phyloP scores from a whole-genome alignment of 2,113 vertebrate genomes.

The Jaculus jaculus region DNA sequence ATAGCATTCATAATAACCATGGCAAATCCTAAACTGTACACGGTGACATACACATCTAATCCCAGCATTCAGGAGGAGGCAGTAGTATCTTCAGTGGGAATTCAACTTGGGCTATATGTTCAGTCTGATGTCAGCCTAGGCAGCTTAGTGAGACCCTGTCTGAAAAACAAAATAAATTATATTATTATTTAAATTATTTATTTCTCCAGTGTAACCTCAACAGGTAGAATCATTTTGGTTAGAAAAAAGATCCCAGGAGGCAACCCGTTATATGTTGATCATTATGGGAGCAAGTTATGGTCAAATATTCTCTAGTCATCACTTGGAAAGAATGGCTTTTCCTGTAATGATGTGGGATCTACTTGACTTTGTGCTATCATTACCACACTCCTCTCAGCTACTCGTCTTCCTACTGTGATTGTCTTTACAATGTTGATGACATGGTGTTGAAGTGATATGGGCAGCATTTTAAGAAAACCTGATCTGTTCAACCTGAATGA shows the following conservation, averaged over 20 bases:
- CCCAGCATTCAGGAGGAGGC: background rate
- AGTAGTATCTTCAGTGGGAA: background rate
- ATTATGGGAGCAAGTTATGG: background rate
- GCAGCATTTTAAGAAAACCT: background rate
- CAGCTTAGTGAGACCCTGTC: background rate
- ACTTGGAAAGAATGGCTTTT: constrained; percentile 31
- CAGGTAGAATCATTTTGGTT: background rate
- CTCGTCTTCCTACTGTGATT: background rate
- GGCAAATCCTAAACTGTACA: background rate
- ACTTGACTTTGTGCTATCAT: constrained; percentile 10
- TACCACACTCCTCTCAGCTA: background rate
- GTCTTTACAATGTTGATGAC: background rate
- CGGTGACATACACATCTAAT: background rate
- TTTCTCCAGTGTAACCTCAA: background rate
- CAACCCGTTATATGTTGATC: background rate
- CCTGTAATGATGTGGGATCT: background rate
- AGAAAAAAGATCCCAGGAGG: background rate
- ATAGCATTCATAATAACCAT: background rate
- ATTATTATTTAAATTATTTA: background rate
- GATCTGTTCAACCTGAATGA: background rate
- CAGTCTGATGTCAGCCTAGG: background rate
- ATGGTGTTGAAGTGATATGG: background rate
- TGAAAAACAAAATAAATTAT: background rate
- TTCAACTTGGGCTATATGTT: background rate
- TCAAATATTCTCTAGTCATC: background rate